Evolutionary conservation across 2,797 vertebrate genomes (phyloP).

Genomic region (Chanos chanos): DNA sequence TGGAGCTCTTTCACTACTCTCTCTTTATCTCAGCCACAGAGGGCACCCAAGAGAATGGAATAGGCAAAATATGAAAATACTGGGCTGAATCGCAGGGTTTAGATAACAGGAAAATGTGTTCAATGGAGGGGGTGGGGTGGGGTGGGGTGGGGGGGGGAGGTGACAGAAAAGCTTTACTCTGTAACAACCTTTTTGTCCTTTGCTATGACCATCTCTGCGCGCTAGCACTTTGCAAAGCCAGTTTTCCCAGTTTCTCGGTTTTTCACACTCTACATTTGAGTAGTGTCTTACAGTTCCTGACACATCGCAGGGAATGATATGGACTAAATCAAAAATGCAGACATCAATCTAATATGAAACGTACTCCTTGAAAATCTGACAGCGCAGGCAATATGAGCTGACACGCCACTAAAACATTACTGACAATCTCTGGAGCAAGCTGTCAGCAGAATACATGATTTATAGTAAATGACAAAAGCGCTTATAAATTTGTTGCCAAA

Average conservation of each 20-base stretch:
- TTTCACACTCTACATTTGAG: conserved; percentile 1
- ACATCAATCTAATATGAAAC: conserved; percentile 14
- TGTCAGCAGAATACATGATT: too few relatives aligned
- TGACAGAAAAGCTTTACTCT: not conserved
- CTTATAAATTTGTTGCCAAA: too few relatives aligned
- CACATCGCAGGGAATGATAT: conserved; percentile 3
- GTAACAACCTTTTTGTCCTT: conserved; percentile 86
- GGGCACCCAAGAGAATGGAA: conserved; percentile 85
- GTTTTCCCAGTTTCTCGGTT: not conserved
- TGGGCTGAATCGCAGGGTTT: conserved; percentile 83
- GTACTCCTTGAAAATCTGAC: conserved; percentile 24
- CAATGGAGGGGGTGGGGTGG: conserved; percentile 56
- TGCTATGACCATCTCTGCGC: conserved; percentile 44
- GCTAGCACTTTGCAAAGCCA: not conserved
- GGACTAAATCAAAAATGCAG: conserved; percentile 21
- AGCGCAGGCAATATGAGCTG: conserved; percentile 17
- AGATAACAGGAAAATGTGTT: conserved; percentile 83
- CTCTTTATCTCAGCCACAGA: conserved; percentile 83
- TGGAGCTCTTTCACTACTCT: conserved; percentile 87
- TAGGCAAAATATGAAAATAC: conserved; percentile 94
- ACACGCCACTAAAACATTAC: not conserved
- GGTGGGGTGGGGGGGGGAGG: not conserved
- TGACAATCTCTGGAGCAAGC: too few relatives aligned
- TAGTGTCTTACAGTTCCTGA: conserved; percentile 15
- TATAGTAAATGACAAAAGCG: too few relatives aligned